Base-by-base conservation (phyloP, 2,888 invertebrate genomes). In the Andrena fulva region DNA sequence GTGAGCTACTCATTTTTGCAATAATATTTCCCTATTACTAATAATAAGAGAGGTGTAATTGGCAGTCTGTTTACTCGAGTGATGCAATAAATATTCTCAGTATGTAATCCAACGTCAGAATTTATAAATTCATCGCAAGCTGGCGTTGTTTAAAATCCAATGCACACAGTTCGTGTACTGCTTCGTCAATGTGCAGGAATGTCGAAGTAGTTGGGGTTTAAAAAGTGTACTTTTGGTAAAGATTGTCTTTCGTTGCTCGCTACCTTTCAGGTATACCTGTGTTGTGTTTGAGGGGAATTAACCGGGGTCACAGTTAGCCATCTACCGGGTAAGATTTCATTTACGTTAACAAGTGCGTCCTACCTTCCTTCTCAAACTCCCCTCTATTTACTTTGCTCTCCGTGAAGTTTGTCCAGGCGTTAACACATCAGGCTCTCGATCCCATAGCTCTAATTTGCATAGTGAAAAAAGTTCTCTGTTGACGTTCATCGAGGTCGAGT, bases 251-350 rank as follows among this genome's bases (percentile, higher is more conserved):
- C 48, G 12, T 2, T 2, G 2, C n/a, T 0, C n/a, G 42, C n/a
- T 20, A 16, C 42, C 31, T 60, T 16, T 24, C 16, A 4, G 20
- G 31, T 12, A 50, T 16, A 20, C 33, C 56, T 7, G 12, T 50
- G 0, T 2, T 24, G 10, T 69, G 64, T 69, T 56, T 56, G 24
- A 59, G 69, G 48, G 50, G 77, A 63, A 74, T 73, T 73, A 77
- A 73, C 63, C 35, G 29, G 1, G 56, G 33, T 52, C 63, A 16
- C 31, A 10, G n/a, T 16, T 27, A 52, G 52, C n/a, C 31, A 64
- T 77, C 56, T 8, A 20, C 3, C 56, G 27, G n/a, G 42, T 6
- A 52, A 62, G 5, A 60, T 62, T 77, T 75, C 6, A 67, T 67
- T 67, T 60, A 56, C 66, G 24, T n/a, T 35, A 12, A 31, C 29